Evolutionary conservation across 2,113 vertebrate species (phyloP), one percentile per base, ranked within the genome.

Genomic region (Cebidichthys violaceus): DNA sequence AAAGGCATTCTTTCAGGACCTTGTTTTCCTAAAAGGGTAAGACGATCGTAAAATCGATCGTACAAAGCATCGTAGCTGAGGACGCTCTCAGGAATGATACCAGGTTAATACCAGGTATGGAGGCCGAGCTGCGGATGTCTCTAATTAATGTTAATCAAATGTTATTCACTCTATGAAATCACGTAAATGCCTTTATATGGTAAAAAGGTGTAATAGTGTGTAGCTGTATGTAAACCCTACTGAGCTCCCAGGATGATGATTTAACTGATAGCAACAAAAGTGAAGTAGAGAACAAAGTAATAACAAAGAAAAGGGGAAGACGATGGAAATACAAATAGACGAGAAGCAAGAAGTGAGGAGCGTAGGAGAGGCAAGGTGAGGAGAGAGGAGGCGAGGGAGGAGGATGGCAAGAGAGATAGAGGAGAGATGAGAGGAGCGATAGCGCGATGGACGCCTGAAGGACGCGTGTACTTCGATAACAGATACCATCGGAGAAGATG

Each of bases 391-490:
- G 90, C 91, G 75, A 68, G 69, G 70, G 52, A 66, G 85, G 82
- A 79, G 88, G 90, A 92, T 85, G 90, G 75, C 71, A 59, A 76
- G 77, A 73, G 89, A 78, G 86, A 92, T 87, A 92, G 90, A 88
- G 89, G 83, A 83, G 89, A 91, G 93, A 94, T 94, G 89, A 89
- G 93, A 90, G 81, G 79, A 90, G 89, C 82, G 93, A 94, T 94
- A 89, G 77, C 69, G 13, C 83, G n/a, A 77, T 93, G 93, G 92
- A 86, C 88, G 88, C 85, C 89, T 94, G 92, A 94, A 94, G 93
- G 93, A 94, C 93, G 89, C 82, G 89, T 94, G 93, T 94, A 93
- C 92, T 93, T 91, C 60, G 90, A 94, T 93, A 92, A 89, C 79
- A 92, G 92, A 94, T 94, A 92, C 27, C 83, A 91, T 93, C 89